Conservation (phyloP, 2,888 invertebrate species). For the Tanypteryx hageni region DNA sequence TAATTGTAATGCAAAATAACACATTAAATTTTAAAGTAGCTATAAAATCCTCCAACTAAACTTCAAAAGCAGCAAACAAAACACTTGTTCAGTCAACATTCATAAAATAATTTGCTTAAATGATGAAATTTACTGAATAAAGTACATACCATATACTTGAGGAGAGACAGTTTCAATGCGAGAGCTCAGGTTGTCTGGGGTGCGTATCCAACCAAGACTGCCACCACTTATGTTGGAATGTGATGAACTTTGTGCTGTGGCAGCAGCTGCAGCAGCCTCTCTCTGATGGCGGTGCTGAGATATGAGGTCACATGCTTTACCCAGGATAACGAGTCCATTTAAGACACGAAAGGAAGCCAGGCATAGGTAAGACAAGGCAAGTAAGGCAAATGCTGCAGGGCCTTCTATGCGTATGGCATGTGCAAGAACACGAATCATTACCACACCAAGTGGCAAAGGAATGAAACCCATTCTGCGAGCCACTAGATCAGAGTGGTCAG, state of each 20-base stretch:
- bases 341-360: slow-evolving; percentile 86
- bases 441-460: slow-evolving; percentile 95
- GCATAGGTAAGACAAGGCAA: slow-evolving; percentile 86
- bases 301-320: slow-evolving; percentile 93
- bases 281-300: slow-evolving; percentile 51
- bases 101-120: neutral
- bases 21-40: neutral
- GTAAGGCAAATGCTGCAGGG: slow-evolving; percentile 83
- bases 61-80: neutral
- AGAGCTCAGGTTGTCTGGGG: neutral
- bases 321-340: slow-evolving; percentile 92
- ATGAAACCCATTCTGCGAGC: slow-evolving; percentile 99
- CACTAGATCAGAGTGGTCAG: slow-evolving; percentile 97
- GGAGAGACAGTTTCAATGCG: slow-evolving; percentile 30
- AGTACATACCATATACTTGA: slow-evolving; percentile 4
- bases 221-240: slow-evolving; percentile 45
- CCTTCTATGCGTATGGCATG: slow-evolving; percentile 88
- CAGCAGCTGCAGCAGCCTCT: slow-evolving; percentile 47
- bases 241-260: slow-evolving; percentile 41
- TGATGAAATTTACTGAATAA: neutral
- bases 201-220: slow-evolving; percentile 58
- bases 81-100: neutral
- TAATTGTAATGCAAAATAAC: neutral
- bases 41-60: neutral
- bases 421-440: slow-evolving; percentile 91